Conservation (phyloP, 2,113 vertebrate species). For the Psephotus haematonotus region DNA sequence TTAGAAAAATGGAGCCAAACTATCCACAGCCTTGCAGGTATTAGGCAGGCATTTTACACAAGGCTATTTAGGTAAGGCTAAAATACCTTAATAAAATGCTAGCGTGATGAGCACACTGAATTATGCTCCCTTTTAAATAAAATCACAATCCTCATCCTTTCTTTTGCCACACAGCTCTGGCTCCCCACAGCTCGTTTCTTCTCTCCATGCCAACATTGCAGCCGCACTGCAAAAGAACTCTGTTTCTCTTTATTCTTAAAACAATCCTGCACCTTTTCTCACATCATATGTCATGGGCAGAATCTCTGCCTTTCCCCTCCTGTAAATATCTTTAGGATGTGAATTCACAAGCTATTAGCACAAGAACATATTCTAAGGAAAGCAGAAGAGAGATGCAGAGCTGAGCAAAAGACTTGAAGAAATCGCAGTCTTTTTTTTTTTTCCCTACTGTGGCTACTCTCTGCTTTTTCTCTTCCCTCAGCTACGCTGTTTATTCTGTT, state of each 20-base stretch:
- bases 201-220: not conserved
- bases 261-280: not conserved
- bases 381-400: not conserved
- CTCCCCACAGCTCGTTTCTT: not conserved
- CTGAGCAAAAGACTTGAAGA: not conserved
- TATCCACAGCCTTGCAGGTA: not conserved
- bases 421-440: not conserved
- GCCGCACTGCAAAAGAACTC: not conserved
- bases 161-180: not conserved
- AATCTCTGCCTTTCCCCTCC: not conserved
- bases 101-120: not conserved
- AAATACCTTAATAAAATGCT: conserved; percentile 13
- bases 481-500: not conserved
- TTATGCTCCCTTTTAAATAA: not conserved
- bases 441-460: not conserved
- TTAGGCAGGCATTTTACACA: not conserved
- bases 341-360: not conserved
- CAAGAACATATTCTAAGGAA: not conserved
- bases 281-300: not conserved
- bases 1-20: not conserved
- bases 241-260: not conserved
- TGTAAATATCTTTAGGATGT: not conserved
- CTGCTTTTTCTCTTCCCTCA: not conserved
- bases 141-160: not conserved
- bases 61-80: not conserved